These are phyloP conservation scores for Calliopum simillimum DNA, from an alignment of 2,888 invertebrate genomes.

Conservation along the genomic window DNA sequence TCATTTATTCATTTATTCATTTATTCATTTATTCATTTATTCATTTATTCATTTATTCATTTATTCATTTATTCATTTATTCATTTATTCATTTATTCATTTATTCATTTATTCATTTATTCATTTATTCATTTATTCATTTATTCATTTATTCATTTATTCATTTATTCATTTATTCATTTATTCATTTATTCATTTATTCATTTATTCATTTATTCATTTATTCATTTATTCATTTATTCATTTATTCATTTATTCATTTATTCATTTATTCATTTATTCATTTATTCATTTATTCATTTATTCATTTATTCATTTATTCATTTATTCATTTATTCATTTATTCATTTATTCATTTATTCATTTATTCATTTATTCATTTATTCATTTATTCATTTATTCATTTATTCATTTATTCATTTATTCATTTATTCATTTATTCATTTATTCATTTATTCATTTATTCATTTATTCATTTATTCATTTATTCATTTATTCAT, in stretches of 20 bases:
- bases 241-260: background rate
- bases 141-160: background rate
- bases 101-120: slow-evolving; percentile 3
- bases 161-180: slow-evolving; percentile 3
- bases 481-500: no score
- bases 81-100: background rate
- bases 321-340: background rate
- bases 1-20: no score
- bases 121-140: background rate
- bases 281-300: slow-evolving; percentile 8
- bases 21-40: no score
- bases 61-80: background rate
- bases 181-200: slow-evolving; percentile 5
- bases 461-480: no score
- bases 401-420: no score
- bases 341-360: background rate
- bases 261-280: background rate
- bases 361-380: no score
- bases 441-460: no score
- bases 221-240: background rate
- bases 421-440: no score
- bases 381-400: no score
- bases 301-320: slow-evolving; percentile 12
- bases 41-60: background rate
- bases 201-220: no score